Conservation (phyloP, 2,113 vertebrate genomes). For the Tragelaphus strepsiceros region DNA sequence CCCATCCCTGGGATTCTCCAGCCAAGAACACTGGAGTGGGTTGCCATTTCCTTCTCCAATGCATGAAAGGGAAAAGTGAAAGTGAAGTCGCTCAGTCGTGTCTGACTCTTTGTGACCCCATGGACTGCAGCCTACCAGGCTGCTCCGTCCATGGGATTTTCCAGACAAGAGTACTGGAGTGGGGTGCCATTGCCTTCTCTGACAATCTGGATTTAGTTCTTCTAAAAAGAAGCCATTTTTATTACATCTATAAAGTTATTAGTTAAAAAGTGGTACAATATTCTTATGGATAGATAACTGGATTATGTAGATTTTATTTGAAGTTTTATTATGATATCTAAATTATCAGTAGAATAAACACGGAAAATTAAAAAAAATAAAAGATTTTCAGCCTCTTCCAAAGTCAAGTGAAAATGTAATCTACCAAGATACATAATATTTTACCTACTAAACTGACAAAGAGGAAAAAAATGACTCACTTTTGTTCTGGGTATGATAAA, state of each 20-base stretch:
- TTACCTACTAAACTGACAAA: neutral
- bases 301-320: neutral
- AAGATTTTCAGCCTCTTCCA: neutral
- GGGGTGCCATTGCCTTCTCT: too few relatives aligned
- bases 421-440: neutral
- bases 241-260: neutral
- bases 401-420: neutral
- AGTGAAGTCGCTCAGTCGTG: too few relatives aligned
- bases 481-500: neutral
- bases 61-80: too few relatives aligned
- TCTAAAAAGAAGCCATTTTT: neutral
- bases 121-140: too few relatives aligned
- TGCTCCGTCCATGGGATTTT: too few relatives aligned
- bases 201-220: neutral
- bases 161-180: too few relatives aligned
- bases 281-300: neutral
- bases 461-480: neutral
- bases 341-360: neutral
- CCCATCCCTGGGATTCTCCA: accelerated
- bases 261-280: neutral
- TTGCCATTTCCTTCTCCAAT: too few relatives aligned
- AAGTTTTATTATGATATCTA: neutral
- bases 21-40: too few relatives aligned
- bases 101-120: accelerated
- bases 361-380: neutral